These are phyloP conservation scores for Eudasyphora cyanicolor DNA, from an alignment of 2,888 invertebrate species.

Conservation along the genomic window DNA sequence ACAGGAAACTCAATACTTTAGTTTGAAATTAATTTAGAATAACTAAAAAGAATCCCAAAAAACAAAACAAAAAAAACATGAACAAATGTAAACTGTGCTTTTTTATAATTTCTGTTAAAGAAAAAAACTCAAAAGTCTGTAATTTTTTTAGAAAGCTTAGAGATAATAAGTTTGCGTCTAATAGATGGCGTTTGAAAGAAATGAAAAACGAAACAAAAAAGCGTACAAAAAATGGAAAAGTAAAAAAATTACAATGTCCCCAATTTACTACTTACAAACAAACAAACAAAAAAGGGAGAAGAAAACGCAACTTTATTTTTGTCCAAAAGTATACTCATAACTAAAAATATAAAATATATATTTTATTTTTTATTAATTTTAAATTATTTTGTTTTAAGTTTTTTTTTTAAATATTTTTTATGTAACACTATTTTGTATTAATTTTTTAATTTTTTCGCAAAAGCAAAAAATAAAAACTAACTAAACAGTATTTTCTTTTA, in stretches of 20 bases:
- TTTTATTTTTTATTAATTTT: constrained; percentile 28
- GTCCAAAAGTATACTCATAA: constrained; percentile 58
- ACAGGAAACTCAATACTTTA: constrained; percentile 6
- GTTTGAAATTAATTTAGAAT: constrained; percentile 7
- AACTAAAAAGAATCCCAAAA: constrained; percentile 28
- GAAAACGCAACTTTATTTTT: constrained; percentile 22
- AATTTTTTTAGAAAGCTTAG: background rate
- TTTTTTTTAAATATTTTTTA: constrained; percentile 1
- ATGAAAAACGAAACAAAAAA: constrained; percentile 6
- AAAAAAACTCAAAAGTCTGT: constrained; percentile 15
- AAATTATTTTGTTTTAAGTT: constrained; percentile 40
- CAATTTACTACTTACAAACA: background rate
- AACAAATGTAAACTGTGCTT: constrained; percentile 43
- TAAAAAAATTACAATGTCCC: background rate
- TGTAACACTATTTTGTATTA: constrained; percentile 51
- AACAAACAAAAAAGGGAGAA: constrained; percentile 2
- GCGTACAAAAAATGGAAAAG: constrained; percentile 47
- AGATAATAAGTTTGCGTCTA: background rate
- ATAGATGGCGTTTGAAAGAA: background rate
- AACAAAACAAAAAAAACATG: constrained; percentile 57
- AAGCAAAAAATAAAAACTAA: constrained; percentile 41
- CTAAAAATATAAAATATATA: constrained; percentile 32
- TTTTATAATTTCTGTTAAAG: constrained; percentile 14
- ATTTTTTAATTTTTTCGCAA: constrained; percentile 55
- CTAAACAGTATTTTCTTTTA: constrained; percentile 64